Percentiles rank a stretch among this genome's conserved stretches.
phyloP scores from a whole-genome alignment of 1,140 invertebrate genomes.

The Solenopsis fugax region DNA sequence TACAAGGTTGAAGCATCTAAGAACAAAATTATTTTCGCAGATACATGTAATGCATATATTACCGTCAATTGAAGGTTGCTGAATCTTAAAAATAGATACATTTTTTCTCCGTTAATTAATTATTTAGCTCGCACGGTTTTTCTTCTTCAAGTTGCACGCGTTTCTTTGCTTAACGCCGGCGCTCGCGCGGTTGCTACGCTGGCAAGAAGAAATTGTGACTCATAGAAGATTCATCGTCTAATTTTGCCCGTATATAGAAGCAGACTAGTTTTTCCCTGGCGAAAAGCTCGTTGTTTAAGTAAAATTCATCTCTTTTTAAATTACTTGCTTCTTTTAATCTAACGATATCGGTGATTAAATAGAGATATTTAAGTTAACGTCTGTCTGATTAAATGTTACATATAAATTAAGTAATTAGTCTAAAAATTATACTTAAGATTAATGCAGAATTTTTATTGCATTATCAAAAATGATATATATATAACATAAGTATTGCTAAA shows the following conservation, averaged over 20 bases:
- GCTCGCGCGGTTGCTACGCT: background rate
- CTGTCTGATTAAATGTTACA: background rate
- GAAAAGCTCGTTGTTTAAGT: slow-evolving; percentile 24
- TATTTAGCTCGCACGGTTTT: slow-evolving; percentile 20
- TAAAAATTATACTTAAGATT: background rate
- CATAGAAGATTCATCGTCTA: slow-evolving; percentile 81
- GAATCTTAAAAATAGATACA: background rate
- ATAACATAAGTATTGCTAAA: background rate
- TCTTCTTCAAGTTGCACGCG: slow-evolving; percentile 24
- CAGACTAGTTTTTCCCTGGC: background rate
- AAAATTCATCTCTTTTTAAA: slow-evolving; percentile 53
- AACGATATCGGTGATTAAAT: background rate
- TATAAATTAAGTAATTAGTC: background rate
- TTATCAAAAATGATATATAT: background rate
- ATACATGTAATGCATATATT: background rate
- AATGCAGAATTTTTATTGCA: background rate
- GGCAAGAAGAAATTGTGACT: slow-evolving; percentile 64
- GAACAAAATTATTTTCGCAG: slow-evolving; percentile 1
- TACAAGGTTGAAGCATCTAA: background rate
- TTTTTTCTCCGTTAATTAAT: slow-evolving; percentile 23
- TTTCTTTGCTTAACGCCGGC: slow-evolving; percentile 5
- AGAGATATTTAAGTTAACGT: background rate
- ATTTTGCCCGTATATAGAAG: slow-evolving; percentile 76
- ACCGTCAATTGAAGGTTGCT: background rate
- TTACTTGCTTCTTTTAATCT: slow-evolving; percentile 55